Evolutionary conservation across 2,888 invertebrate species (phyloP).

Genomic region (Dryobota labecula): DNA sequence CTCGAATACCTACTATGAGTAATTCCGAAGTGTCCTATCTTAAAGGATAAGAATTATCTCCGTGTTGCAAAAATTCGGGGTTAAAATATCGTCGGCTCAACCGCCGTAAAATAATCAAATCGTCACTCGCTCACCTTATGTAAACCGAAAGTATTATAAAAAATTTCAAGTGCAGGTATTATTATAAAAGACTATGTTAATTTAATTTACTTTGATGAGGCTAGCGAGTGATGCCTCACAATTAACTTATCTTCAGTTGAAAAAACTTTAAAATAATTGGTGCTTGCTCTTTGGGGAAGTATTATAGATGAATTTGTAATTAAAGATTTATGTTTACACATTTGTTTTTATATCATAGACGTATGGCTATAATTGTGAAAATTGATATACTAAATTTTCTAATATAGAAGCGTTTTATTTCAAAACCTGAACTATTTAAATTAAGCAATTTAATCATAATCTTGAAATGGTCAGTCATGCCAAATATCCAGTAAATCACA

Average conservation of each 20-base stretch:
- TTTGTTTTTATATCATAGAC: constrained; percentile 81
- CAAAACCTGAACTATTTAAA: constrained; percentile 29
- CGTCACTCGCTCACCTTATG: constrained; percentile 58
- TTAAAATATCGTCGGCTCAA: constrained; percentile 39
- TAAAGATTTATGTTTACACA: constrained; percentile 81
- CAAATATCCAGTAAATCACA: constrained; percentile 2
- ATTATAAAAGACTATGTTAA: constrained; percentile 56
- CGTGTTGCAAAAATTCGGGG: constrained; percentile 42
- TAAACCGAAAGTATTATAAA: constrained; percentile 57
- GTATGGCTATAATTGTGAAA: constrained; percentile 84
- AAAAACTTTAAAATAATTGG: constrained; percentile 68
- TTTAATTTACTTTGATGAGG: constrained; percentile 56
- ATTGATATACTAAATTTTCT: constrained; percentile 88
- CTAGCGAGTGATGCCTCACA: constrained; percentile 63
- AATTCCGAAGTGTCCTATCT: constrained; percentile 19
- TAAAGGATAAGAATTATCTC: constrained; percentile 34
- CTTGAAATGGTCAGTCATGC: not conserved
- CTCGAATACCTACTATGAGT: constrained; percentile 42
- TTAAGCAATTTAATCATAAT: constrained; percentile 4
- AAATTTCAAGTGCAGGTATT: constrained; percentile 53
- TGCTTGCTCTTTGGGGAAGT: constrained; percentile 80
- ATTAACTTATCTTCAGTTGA: constrained; percentile 47
- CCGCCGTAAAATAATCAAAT: constrained; percentile 41
- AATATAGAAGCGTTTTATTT: constrained; percentile 82
- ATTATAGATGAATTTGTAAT: constrained; percentile 83